Percentiles rank a stretch among this genome's conserved stretches.
These are phyloP conservation scores for Grantiella picta DNA, from an alignment of 2,113 vertebrate genomes.

Conservation along the genomic window DNA sequence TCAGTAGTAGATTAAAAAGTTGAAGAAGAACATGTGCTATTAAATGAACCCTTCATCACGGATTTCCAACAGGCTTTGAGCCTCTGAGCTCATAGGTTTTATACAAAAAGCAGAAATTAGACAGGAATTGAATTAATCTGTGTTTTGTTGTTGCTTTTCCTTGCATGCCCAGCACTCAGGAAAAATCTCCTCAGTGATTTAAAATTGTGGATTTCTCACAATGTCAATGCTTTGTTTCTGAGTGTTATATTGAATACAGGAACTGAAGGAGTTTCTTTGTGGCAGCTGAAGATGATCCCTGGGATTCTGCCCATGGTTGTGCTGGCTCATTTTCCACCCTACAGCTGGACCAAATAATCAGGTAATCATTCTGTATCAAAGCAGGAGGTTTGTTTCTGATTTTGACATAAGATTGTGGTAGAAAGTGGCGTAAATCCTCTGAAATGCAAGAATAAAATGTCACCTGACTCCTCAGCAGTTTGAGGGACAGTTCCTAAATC, in stretches of 20 bases:
- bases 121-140: neutral
- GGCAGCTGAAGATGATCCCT: neutral
- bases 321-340: neutral
- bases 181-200: neutral
- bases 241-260: rapidly evolving
- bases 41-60: neutral
- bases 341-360: neutral
- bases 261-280: neutral
- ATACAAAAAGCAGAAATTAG: neutral
- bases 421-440: neutral
- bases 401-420: neutral
- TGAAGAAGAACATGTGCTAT: neutral
- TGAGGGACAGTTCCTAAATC: neutral
- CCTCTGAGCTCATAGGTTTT: neutral
- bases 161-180: neutral
- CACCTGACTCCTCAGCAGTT: neutral
- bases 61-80: neutral
- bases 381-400: rapidly evolving
- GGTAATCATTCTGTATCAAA: neutral
- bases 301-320: neutral
- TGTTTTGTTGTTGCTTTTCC: neutral
- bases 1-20: neutral
- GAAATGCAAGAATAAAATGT: neutral
- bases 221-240: neutral
- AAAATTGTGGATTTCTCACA: neutral